phyloP scores from a whole-genome alignment of 2,797 vertebrate species.

The Bradypus variegatus region DNA sequence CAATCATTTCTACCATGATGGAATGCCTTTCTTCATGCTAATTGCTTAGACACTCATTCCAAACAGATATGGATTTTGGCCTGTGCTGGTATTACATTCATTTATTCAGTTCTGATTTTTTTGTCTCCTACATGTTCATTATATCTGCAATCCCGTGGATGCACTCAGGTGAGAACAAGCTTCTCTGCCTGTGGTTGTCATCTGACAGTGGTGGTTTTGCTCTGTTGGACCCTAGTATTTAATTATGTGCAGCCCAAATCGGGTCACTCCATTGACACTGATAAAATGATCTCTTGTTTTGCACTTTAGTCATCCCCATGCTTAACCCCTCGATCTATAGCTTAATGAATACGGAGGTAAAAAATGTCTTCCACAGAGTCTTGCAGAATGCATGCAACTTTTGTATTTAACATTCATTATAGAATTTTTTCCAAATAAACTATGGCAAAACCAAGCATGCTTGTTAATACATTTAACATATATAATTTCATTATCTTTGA shows the following conservation, averaged over 20 bases:
- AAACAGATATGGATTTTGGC: conserved; percentile 47
- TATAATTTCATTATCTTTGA: too few relatives aligned
- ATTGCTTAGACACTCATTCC: not conserved
- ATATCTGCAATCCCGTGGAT: conserved; percentile 37
- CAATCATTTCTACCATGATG: too few relatives aligned
- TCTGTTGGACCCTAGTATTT: conserved; percentile 47
- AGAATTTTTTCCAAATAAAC: too few relatives aligned
- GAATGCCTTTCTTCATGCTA: too few relatives aligned
- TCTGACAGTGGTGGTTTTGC: conserved; percentile 38
- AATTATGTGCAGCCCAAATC: conserved; percentile 54
- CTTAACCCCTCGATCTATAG: conserved; percentile 63
- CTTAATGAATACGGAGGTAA: conserved; percentile 58
- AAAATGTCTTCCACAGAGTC: not conserved
- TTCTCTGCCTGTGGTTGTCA: conserved; percentile 57
- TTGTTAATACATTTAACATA: too few relatives aligned
- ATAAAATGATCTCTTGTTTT: conserved; percentile 63
- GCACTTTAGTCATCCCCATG: conserved; percentile 56
- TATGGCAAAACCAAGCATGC: too few relatives aligned
- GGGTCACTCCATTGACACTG: conserved; percentile 45
- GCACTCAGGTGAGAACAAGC: conserved; percentile 19
- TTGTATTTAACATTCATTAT: too few relatives aligned
- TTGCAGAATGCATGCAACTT: too few relatives aligned
- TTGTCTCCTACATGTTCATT: conserved; percentile 56
- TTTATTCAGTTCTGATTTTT: conserved; percentile 42
- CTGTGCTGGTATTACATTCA: conserved; percentile 50